phyloP scores from a whole-genome alignment of 2,797 vertebrate genomes.

The Anabacerthia variegaticeps region DNA sequence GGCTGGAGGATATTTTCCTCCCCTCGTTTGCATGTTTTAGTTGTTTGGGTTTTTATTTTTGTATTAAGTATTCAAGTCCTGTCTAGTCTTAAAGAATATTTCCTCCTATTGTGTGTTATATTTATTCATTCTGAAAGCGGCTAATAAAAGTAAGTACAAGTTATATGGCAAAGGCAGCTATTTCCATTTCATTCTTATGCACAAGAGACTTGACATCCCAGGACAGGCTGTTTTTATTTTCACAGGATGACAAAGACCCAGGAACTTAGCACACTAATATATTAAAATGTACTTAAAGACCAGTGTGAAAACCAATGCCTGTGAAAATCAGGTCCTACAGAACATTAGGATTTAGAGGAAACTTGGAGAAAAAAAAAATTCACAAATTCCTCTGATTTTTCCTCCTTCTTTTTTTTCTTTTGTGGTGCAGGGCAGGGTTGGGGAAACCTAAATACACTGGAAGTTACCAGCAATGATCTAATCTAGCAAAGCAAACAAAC shows the following conservation, averaged over 20 bases:
- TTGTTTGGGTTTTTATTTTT: not conserved
- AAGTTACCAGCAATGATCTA: not conserved
- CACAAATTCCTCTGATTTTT: not conserved
- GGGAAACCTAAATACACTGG: not conserved
- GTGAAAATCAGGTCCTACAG: not conserved
- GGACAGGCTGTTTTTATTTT: slow-evolving; percentile 44
- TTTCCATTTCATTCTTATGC: slow-evolving; percentile 47
- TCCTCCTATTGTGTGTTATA: slow-evolving; percentile 38
- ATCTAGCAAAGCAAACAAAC: not conserved
- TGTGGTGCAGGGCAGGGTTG: not conserved
- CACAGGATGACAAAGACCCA: slow-evolving; percentile 19
- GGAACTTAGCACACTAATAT: not conserved
- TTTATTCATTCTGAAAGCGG: slow-evolving; percentile 44
- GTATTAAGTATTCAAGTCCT: slow-evolving; percentile 16
- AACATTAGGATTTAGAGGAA: not conserved
- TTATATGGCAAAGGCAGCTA: slow-evolving; percentile 43
- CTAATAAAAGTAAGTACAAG: slow-evolving; percentile 55
- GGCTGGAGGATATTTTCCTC: not conserved
- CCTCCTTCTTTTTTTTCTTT: not conserved
- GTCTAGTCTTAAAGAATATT: slow-evolving; percentile 22
- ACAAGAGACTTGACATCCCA: slow-evolving; percentile 30
- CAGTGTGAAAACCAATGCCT: not conserved
- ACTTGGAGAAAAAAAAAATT: not conserved
- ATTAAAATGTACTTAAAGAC: not conserved
- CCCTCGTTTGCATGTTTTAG: not conserved